Evolutionary conservation across 2,888 invertebrate genomes (phyloP), one percentile per base, ranked within the genome.

Genomic region (Pelosia muscerda): DNA sequence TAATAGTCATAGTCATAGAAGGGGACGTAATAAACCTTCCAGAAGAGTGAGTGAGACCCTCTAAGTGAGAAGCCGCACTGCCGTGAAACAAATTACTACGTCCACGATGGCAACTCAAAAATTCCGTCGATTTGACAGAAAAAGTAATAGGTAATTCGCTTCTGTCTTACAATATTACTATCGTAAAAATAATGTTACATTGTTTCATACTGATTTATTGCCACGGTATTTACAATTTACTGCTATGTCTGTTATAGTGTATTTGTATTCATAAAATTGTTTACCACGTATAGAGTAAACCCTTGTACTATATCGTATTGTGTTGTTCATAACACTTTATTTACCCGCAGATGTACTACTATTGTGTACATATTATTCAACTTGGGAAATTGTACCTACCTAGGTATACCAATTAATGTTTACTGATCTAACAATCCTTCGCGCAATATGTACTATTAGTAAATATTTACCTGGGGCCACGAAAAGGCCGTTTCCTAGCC

Each of bases 401-500:
- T 49, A 49, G n/a, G 22, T 62, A 42, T 65, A 58, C n/a, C 23
- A 53, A 53, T 49, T 42, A 57, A 58, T 38, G 64, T 64, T 64
- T 56, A 22, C 42, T 23, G 26, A 63, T 25, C 38, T 31, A 55
- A 57, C 49, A 64, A 59, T 59, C 2, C 34, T 34, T 34, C 34
- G 28, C 64, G 53, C 65, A 38, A 66, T 54, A 59, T 68, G 23
- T 61, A 69, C 28, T 59, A 34, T 55, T n/a, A 42, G 19, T 64
- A 23, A 22, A 53, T 72, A 83, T 86, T 85, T 84, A 94, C 94
- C 86, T 61, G 93, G 91, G 26, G 92, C 92, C 2, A 93, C 86
- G 71, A 94, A 93, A 9, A 94, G 84, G 1, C 94, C 94, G 54
- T 92, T 82, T n/a, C 94, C 94, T 0, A 94, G 84, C 94, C 94